These are phyloP conservation scores for Romanogobio albipinnatus DNA, from an alignment of 2,113 vertebrate species.

Conservation along the genomic window DNA sequence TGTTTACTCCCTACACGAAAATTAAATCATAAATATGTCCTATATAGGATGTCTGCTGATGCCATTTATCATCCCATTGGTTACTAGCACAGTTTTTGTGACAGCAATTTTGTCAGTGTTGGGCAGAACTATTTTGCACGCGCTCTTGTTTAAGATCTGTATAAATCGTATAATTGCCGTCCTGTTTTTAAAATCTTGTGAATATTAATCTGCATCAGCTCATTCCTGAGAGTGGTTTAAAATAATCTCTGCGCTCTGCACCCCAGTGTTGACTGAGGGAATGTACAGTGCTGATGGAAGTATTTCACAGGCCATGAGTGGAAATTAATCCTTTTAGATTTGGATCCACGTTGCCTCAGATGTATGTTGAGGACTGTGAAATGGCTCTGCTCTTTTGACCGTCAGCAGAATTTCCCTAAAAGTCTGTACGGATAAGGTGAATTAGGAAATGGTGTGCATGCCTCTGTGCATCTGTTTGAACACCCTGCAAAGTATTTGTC, in stretches of 20 bases:
- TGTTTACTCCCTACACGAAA: not conserved
- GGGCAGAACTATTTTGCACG: not conserved
- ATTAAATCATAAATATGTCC: not conserved
- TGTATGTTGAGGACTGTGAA: constrained; percentile 33
- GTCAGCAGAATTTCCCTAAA: constrained; percentile 46
- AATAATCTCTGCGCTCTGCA: constrained; percentile 4
- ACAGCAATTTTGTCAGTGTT: not conserved
- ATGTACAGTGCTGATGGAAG: constrained; percentile 16
- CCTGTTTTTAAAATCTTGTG: not conserved
- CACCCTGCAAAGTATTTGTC: not conserved
- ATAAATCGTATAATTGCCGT: not conserved
- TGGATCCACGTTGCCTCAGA: constrained; percentile 19
- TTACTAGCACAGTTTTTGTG: constrained; percentile 5
- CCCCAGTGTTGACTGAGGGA: constrained; percentile 2
- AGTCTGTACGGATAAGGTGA: constrained; percentile 9
- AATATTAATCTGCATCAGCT: not conserved
- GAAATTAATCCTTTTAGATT: constrained; percentile 45
- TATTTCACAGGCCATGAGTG: constrained; percentile 5
- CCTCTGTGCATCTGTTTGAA: constrained; percentile 7
- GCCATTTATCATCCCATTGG: constrained; percentile 5
- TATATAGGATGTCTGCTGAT: not conserved
- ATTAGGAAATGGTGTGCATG: not conserved
- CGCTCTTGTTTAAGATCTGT: not conserved
- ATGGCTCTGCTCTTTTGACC: constrained; percentile 14
- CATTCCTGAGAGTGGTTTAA: not conserved